Base-by-base conservation (phyloP, 2,888 invertebrate species). In the Tenthredo mesomela region DNA sequence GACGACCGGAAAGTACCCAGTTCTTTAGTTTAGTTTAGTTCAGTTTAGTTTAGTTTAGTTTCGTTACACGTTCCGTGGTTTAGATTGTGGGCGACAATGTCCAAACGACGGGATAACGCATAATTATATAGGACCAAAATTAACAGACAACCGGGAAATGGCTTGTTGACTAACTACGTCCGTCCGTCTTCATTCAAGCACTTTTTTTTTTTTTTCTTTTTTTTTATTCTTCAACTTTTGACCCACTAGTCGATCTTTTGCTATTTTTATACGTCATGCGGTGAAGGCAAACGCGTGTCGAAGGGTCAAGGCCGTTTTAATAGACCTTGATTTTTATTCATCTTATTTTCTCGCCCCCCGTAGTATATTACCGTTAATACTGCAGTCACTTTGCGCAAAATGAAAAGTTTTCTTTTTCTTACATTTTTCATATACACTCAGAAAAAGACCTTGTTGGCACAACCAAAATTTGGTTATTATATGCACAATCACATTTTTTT, bases 11-110 rank as follows among this genome's bases (percentile, higher is more conserved):
- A 77, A 77, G 29, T 47, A 77, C 50, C 18, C 50, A 29, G 33
- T 54, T 54, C 33, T 54, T 25, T n/a, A 21, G 21, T 73, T 54
- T 37, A 29, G 77, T 77, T 77, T 25, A 61, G 12, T 73, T 77
- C 33, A 50, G 77, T 77, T 77, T n/a, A n/a, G n/a, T n/a, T n/a
- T 50, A 47, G 65, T 65, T 65, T 25, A 25, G 65, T 65, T 65
- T 29, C 10, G 65, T 29, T 29, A 15, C 33, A 54, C 54, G 77
- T 33, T 77, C 18, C 54, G 29, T 33, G 7, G 77, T 73, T 40
- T 12, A 67, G 67, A 73, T 77, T 77, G 77, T 77, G 47, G 77
- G 77, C 77, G 77, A 77, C 18, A 54, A 77, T 54, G 29, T 33
- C 33, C 15, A 43, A 43, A 73, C n/a, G 50, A 54, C 29, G 47